Base-by-base conservation (phyloP, 2,797 vertebrate species). In the Manis pentadactyla region DNA sequence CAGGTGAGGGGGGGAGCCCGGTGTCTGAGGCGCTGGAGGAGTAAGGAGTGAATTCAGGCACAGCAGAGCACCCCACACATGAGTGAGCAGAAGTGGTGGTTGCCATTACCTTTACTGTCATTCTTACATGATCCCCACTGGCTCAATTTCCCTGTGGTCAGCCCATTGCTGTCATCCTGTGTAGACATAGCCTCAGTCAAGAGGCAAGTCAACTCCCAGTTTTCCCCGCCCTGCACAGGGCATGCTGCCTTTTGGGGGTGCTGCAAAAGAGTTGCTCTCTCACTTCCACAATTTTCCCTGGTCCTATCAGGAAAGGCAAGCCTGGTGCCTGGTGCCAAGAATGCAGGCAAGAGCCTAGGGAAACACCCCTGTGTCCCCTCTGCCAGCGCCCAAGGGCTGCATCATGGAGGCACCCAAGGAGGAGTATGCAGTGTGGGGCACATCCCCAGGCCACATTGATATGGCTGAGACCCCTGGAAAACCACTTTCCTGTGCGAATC, bases 21-120 rank as follows among this genome's bases (percentile, higher is more conserved):
- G 39, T 61, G 14, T 2, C 11, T 4, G 17, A 11, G 25, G 18
- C 1, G 39, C 71, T n/a, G 7, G 37, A 85, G 61, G 23, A 7
- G 2, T 13, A 10, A 51, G 75, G 18, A 53, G 39, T 23, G 12
- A 55, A 15, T 7, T 19, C 37, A 1, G 14, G 23, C 34, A 49
- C 2, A 10, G 59, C 61, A 15, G 15, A 6, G 68, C 1, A 27
- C 51, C n/a, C 15, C 5, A 1, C 7, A 0, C 1, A 4, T 23
- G 21, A 4, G 14, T 7, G 5, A 1, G 39, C 14, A 19, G 14
- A 27, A 11, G 57, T 3, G 53, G 61, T 0, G 4, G 2, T 49
- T 5, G 0, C 19, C 1, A 1, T 7, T 0, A 1, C 31, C 1
- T 2, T 5, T 11, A 5, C 0, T 1, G 19, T 10, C 19, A 31